Conservation (phyloP, 1,140 invertebrate species). For the Drosophila orena region DNA sequence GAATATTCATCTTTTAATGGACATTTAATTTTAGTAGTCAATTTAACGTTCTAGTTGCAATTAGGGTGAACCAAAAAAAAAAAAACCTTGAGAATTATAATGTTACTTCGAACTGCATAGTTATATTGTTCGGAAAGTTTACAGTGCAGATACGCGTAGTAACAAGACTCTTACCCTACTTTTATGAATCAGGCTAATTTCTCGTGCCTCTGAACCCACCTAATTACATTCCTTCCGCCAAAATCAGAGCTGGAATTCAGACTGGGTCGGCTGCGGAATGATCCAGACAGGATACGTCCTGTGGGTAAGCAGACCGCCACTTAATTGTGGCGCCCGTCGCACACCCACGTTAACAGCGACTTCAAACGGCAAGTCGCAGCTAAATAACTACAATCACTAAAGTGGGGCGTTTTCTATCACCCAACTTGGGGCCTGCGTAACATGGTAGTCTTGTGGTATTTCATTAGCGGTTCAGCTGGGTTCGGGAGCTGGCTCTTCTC, state of each 20-base stretch:
- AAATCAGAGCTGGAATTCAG: slow-evolving; percentile 1
- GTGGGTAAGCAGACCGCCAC: slow-evolving; percentile 28
- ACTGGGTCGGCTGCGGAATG: not conserved
- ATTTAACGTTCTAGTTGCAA: not conserved
- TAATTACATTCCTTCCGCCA: slow-evolving; percentile 3
- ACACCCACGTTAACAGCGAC: slow-evolving; percentile 35
- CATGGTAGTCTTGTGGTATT: slow-evolving; percentile 54
- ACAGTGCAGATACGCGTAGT: no score
- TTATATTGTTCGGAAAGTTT: no score
- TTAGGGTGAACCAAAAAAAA: no score
- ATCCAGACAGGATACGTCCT: slow-evolving; percentile 11
- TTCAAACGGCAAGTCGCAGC: slow-evolving; percentile 19
- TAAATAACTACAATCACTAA: slow-evolving; percentile 33
- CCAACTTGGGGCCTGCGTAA: slow-evolving; percentile 56
- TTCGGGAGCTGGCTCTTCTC: slow-evolving; percentile 29
- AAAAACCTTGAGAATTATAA: no score
- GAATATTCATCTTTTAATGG: not conserved
- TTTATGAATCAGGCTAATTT: not conserved
- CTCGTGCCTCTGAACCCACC: not conserved
- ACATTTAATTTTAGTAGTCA: not conserved
- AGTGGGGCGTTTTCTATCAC: slow-evolving; percentile 15
- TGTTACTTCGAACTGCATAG: no score
- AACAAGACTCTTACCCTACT: not conserved
- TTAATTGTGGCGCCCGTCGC: slow-evolving; percentile 66
- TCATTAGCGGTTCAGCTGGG: slow-evolving; percentile 25